phyloP scores from a whole-genome alignment of 2,113 vertebrate genomes.

The Grammomys dolichurus region DNA sequence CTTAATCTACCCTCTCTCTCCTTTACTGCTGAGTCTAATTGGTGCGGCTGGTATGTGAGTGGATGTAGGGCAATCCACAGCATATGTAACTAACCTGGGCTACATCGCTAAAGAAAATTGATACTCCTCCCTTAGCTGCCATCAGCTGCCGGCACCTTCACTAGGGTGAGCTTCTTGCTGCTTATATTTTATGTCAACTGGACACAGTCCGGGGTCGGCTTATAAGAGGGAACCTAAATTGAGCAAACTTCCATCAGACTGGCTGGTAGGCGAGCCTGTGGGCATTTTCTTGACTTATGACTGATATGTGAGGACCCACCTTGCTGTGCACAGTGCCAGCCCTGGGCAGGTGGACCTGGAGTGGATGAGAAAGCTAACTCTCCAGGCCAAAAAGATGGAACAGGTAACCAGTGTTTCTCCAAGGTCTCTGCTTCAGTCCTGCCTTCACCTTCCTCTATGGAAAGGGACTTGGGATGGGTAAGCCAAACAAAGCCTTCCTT shows the following conservation, averaged over 20 bases:
- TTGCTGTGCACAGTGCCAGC: background rate
- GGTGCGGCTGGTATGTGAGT: background rate
- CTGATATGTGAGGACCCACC: background rate
- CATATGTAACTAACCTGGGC: too few species aligned
- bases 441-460: background rate
- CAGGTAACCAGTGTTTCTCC: background rate
- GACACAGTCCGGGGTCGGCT: background rate
- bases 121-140: background rate
- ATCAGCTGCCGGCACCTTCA: background rate
- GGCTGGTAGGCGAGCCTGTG: background rate
- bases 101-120: background rate
- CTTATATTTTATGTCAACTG: background rate
- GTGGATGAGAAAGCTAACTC: background rate
- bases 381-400: background rate
- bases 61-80: background rate
- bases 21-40: background rate
- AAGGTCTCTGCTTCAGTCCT: background rate
- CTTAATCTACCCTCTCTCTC: background rate
- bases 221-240: background rate
- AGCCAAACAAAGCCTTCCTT: background rate
- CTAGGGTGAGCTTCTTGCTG: background rate
- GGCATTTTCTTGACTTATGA: background rate
- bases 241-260: background rate
- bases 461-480: background rate
- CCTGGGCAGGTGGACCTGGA: background rate